Base-by-base conservation (phyloP, 2,113 vertebrate genomes). In the Regulus satrapa region DNA sequence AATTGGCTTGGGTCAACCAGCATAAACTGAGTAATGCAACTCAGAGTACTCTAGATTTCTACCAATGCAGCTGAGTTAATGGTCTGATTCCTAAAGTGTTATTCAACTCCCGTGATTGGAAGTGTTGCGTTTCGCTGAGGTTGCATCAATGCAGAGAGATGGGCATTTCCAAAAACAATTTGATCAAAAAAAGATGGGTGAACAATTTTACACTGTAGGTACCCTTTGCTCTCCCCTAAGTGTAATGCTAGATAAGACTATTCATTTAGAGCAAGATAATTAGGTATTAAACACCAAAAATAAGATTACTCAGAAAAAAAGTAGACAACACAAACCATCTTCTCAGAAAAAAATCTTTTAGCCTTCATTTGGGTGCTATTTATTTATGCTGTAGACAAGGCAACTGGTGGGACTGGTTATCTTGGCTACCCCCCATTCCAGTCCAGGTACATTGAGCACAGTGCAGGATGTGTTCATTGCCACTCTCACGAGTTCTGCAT, bases 401-500 rank as follows among this genome's bases (percentile, higher is more conserved):
- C 3, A 16, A 8, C 4, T 59, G 48, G 15, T 40, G 54, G 20
- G 10, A 18, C 7, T 23, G 56, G 26, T 46, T 19, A 1, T 3
- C 16, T 29, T 26, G 43, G 71, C 56, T 40, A 0, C 6, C 1
- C 10, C 43, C 18, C 26, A 11, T 10, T 32, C 14, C 45, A 52
- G 52, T 38, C 46, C 58, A 10, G n/a, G 17, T 12, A 2, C 29
- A 1, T 3, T 1, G 46, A 25, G 58, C 3, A 1, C 28, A 5
- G 29, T 2, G 1, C 29, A 25, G 40, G 74, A 15, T 1, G 0
- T 3, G 15, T 56, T 18, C 18, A 1, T 0, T 59, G 8, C 36
- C 18, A 79, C 76, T 43, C 54, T 18, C 36, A n/a, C 0, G 2
- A 19, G 31, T 12, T 61, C 23, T 52, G 58, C 32, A 45, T 55